Evolutionary conservation across 1,140 invertebrate species (phyloP).

Genomic region (Cyclargus thomasi): DNA sequence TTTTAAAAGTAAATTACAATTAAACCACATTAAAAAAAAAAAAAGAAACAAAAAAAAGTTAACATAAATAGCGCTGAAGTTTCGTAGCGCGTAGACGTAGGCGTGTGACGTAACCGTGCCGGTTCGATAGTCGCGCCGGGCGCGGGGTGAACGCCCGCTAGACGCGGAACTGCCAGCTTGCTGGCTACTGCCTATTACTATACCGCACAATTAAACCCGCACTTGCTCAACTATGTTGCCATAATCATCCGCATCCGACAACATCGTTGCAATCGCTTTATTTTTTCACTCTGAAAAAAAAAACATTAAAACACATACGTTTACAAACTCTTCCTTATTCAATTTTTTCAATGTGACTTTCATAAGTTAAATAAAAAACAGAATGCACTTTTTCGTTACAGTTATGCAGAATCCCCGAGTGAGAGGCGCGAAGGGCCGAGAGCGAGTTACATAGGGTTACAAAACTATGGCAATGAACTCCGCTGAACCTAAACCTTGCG

Average conservation of each 20-base stretch:
- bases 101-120: constrained; percentile 61
- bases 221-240: constrained; percentile 38
- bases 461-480: constrained; percentile 76
- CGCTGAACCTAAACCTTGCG: constrained; percentile 71
- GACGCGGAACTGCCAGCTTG: constrained; percentile 63
- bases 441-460: constrained; percentile 75
- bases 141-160: constrained; percentile 64
- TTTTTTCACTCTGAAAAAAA: not conserved
- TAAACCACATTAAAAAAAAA: not conserved
- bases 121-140: constrained; percentile 71
- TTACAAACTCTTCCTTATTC: too few species aligned
- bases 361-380: too few species aligned
- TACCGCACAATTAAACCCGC: constrained; percentile 60
- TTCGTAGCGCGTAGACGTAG: constrained; percentile 25
- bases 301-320: too few species aligned
- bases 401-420: constrained; percentile 39
- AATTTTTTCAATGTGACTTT: too few species aligned
- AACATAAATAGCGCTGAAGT: not conserved
- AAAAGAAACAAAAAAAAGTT: not conserved
- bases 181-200: not conserved
- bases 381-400: not conserved
- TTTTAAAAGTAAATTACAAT: too few species aligned
- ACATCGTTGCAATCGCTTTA: not conserved
- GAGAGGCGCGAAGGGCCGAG: constrained; percentile 65
- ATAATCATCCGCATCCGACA: constrained; percentile 15